Evolutionary conservation across 2,113 vertebrate species (phyloP).

Genomic region (Lophotis ruficrista): DNA sequence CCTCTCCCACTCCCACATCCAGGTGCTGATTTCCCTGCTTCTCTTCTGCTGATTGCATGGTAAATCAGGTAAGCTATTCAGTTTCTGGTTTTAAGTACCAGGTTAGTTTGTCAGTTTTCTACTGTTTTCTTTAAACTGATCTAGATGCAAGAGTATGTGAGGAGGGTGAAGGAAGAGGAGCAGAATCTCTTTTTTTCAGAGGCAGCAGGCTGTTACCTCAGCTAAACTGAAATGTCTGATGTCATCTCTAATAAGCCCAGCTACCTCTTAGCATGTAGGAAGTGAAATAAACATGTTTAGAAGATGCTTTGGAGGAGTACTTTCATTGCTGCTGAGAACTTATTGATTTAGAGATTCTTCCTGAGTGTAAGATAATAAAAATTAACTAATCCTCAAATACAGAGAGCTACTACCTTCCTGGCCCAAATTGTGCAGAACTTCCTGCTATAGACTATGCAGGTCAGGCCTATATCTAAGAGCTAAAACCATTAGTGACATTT

Average conservation of each 20-base stretch:
- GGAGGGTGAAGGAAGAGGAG: not conserved
- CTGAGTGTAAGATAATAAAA: not conserved
- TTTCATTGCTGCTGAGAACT: not conserved
- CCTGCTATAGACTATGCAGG: not conserved
- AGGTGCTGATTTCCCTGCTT: not conserved
- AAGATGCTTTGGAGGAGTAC: not conserved
- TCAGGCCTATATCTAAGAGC: not conserved
- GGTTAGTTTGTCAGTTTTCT: not conserved
- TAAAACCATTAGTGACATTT: not conserved
- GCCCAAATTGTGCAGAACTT: not conserved
- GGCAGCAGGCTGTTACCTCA: not conserved
- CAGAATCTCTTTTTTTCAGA: not conserved
- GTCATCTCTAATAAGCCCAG: not conserved
- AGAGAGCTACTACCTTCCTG: not conserved
- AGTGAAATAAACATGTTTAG: not conserved
- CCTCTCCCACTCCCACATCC: not conserved
- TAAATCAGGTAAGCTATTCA: not conserved
- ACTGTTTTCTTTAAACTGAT: not conserved
- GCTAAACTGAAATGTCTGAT: not conserved
- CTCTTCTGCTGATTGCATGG: not conserved
- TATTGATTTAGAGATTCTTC: not conserved
- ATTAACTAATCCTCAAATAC: not conserved
- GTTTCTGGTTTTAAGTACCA: not conserved
- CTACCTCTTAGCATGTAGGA: not conserved
- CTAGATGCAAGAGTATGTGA: not conserved